These are phyloP conservation scores for Athene noctua DNA, from an alignment of 2,113 vertebrate species.

Conservation along the genomic window DNA sequence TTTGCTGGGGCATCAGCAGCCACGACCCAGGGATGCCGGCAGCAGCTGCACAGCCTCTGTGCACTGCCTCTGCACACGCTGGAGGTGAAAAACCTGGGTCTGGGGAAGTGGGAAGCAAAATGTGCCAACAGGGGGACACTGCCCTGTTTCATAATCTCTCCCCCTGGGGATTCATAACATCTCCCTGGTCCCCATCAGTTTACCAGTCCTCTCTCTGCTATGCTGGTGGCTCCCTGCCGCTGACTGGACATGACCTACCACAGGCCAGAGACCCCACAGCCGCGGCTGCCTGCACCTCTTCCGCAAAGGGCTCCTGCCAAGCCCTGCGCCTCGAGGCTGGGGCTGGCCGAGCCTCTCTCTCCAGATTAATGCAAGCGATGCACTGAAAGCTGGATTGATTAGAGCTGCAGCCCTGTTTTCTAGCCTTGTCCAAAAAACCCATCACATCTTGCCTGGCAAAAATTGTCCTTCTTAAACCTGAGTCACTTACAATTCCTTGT, in stretches of 20 bases:
- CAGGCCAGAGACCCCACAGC: fast-evolving
- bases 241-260: fast-evolving
- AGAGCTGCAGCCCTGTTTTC: background rate
- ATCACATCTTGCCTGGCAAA: constrained; percentile 19
- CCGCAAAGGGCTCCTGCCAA: background rate
- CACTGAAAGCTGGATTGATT: background rate
- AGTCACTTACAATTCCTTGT: background rate
- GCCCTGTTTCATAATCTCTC: background rate
- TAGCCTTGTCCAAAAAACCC: background rate
- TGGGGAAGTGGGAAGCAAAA: background rate
- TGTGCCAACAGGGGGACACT: fast-evolving
- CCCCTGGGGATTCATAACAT: background rate
- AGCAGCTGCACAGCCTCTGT: background rate
- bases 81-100: background rate
- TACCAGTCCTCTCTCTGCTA: fast-evolving
- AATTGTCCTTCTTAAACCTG: background rate
- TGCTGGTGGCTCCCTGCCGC: fast-evolving
- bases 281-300: background rate
- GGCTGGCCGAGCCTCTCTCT: fast-evolving
- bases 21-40: fast-evolving
- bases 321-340: background rate
- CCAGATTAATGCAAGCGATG: background rate
- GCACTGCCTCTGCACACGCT: fast-evolving
- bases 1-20: background rate
- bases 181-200: background rate